Evolutionary conservation across 1,140 invertebrate genomes (phyloP).

Genomic region (Aphaenogaster floridana): DNA sequence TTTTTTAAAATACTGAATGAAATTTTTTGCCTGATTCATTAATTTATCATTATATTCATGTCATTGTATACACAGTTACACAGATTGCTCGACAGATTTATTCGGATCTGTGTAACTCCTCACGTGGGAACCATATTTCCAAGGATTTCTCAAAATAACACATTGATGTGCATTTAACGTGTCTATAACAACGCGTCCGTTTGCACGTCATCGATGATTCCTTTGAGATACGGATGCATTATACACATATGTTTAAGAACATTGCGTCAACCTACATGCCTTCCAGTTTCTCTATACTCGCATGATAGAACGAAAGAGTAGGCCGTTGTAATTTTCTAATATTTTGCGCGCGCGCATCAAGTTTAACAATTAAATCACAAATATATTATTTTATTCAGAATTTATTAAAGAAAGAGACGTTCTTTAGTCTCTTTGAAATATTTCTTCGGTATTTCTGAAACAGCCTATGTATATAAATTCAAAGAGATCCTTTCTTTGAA

Average conservation of each 20-base stretch:
- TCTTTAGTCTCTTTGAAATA: background rate
- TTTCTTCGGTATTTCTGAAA: background rate
- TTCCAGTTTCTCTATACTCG: too few relatives aligned
- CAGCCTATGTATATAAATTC: background rate
- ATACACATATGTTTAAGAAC: background rate
- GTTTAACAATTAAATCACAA: background rate
- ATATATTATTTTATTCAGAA: background rate
- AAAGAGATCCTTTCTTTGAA: background rate
- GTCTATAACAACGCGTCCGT: background rate
- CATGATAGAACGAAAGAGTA: background rate
- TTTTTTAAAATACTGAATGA: background rate
- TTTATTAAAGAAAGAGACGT: background rate
- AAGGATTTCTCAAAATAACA: constrained; percentile 8
- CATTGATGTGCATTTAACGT: constrained; percentile 2
- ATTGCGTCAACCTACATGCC: background rate
- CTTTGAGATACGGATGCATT: constrained; percentile 9
- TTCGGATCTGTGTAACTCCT: background rate
- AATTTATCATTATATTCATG: background rate
- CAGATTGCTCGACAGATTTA: background rate
- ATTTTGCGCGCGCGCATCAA: background rate
- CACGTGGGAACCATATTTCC: background rate
- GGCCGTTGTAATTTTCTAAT: background rate
- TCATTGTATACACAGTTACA: background rate
- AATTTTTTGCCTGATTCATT: background rate
- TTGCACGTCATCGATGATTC: constrained; percentile 11